Conservation (phyloP, 1,140 invertebrate genomes). For the Meloidogyne hapla region DNA sequence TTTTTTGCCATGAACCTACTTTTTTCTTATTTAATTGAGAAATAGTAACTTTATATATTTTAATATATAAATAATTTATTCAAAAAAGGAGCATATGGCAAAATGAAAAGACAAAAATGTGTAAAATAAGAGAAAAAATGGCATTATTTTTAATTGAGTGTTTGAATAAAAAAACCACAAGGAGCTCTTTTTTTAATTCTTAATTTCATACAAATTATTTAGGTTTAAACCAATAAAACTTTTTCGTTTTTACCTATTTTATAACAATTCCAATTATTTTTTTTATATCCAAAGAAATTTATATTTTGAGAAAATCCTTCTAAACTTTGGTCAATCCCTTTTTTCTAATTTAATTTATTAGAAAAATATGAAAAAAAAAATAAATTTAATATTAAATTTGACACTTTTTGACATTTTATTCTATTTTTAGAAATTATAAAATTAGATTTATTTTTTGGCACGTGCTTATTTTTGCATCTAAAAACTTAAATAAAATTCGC, state of each 20-base stretch:
- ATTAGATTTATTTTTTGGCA: too few species aligned
- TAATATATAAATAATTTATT: slow-evolving; percentile 4
- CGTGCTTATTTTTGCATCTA: too few species aligned
- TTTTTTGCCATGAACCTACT: too few species aligned
- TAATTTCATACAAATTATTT: neutral
- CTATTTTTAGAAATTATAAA: too few species aligned
- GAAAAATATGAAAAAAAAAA: too few species aligned
- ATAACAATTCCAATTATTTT: neutral
- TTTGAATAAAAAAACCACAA: neutral
- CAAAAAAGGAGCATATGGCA: neutral
- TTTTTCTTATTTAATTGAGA: neutral
- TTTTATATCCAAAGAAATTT: too few species aligned
- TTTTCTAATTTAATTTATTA: too few species aligned
- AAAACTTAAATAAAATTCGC: too few species aligned
- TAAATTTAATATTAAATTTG: too few species aligned
- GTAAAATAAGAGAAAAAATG: neutral
- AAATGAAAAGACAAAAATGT: neutral
- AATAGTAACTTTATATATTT: neutral
- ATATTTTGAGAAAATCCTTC: too few species aligned
- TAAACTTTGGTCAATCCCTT: too few species aligned
- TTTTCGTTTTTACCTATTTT: neutral
- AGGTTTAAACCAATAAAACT: neutral
- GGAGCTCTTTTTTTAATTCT: neutral
- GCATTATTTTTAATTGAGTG: slow-evolving; percentile 3
- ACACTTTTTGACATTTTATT: too few species aligned